A percentile compares a stretch with the other conserved stretches of the same genome.
phyloP scores from a whole-genome alignment of 2,888 invertebrate genomes.

The Stenodera caucasica region DNA sequence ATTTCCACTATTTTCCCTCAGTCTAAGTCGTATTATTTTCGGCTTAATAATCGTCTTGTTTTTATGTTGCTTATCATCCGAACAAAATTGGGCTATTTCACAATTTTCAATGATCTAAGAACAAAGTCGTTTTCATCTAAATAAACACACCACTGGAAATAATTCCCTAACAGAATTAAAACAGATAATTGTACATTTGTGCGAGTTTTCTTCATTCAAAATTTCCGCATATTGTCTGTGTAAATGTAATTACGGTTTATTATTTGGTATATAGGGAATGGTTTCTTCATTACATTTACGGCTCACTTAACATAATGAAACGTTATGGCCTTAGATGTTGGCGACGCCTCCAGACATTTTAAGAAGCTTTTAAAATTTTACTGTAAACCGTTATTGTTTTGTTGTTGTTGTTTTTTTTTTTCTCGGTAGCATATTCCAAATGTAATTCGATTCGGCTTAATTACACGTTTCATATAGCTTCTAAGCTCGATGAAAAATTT shows the following conservation, averaged over 20 bases:
- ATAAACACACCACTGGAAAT: neutral
- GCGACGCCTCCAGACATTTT: slow-evolving; percentile 2
- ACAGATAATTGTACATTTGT: neutral
- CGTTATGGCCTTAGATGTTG: neutral
- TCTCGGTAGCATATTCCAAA: neutral
- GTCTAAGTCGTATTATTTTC: too few species aligned
- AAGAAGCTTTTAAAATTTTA: slow-evolving; percentile 14
- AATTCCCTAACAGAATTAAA: neutral
- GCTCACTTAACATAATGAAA: slow-evolving; percentile 8
- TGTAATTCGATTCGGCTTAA: neutral
- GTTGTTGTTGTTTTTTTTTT: neutral
- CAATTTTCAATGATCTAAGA: neutral
- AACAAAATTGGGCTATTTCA: too few species aligned
- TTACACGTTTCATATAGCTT: neutral
- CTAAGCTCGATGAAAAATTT: too few species aligned
- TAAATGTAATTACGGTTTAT: neutral
- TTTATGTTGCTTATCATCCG: too few species aligned
- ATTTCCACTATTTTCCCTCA: slow-evolving; percentile 11
- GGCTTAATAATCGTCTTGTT: too few species aligned
- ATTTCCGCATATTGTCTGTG: neutral
- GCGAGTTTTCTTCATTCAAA: neutral
- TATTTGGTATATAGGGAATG: neutral
- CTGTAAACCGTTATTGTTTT: neutral
- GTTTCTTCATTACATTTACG: neutral
- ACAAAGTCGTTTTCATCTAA: too few species aligned